Percentiles rank a stretch among this genome's conserved stretches.
Evolutionary conservation across 2,888 invertebrate species (phyloP).

Genomic region (Mamestra brassicae): DNA sequence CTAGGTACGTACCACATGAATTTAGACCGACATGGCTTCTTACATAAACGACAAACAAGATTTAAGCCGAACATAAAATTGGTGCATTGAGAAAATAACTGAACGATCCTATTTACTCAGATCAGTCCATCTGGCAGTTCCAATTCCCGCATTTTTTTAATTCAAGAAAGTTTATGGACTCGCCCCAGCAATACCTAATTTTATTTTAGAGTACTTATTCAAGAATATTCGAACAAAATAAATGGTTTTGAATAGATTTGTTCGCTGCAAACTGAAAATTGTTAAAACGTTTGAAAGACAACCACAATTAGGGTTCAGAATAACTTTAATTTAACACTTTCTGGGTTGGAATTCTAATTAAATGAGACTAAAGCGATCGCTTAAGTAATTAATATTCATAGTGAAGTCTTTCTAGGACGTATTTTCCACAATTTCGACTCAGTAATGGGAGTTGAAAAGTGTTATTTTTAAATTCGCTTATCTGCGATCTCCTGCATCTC

Average conservation of each 20-base stretch:
- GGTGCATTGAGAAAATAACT: slow-evolving; percentile 59
- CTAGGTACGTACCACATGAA: slow-evolving; percentile 59
- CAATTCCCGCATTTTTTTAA: slow-evolving; percentile 47
- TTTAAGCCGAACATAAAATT: slow-evolving; percentile 60
- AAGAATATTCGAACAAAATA: slow-evolving; percentile 29
- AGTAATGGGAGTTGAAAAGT: slow-evolving; percentile 48
- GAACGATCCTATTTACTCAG: slow-evolving; percentile 46
- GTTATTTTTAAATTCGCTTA: slow-evolving; percentile 54
- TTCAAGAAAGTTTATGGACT: slow-evolving; percentile 37
- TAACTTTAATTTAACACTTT: slow-evolving; percentile 59
- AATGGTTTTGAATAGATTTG: slow-evolving; percentile 39
- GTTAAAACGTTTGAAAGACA: slow-evolving; percentile 43
- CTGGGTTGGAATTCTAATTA: slow-evolving; percentile 56
- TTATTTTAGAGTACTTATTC: slow-evolving; percentile 25
- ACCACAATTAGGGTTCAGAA: slow-evolving; percentile 52
- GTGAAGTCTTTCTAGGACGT: slow-evolving; percentile 44
- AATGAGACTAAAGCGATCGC: slow-evolving; percentile 57
- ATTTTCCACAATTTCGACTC: slow-evolving; percentile 51
- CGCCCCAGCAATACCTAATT: slow-evolving; percentile 22
- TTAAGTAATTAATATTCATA: slow-evolving; percentile 65
- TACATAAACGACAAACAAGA: slow-evolving; percentile 61
- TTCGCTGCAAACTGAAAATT: slow-evolving; percentile 40
- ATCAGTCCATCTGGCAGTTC: slow-evolving; percentile 45
- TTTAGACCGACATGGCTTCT: slow-evolving; percentile 57
- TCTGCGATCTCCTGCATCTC: slow-evolving; percentile 34